These are phyloP conservation scores for Scyliorhinus canicula DNA, from an alignment of 2,797 vertebrate species.

Conservation along the genomic window DNA sequence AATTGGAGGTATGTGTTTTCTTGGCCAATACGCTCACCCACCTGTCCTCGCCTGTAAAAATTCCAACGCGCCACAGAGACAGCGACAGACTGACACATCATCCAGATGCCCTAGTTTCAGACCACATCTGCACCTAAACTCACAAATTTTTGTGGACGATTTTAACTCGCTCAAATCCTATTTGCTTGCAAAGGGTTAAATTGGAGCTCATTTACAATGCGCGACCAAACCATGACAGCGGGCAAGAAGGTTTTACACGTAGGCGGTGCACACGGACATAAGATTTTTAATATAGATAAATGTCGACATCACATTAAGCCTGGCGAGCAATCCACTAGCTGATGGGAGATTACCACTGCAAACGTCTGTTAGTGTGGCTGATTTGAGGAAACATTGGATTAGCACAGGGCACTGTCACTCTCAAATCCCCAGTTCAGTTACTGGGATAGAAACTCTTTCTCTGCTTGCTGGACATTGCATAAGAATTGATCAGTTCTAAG, in stretches of 20 bases:
- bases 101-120: too few species aligned
- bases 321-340: not conserved
- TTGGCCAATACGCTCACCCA: too few species aligned
- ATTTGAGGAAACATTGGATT: not conserved
- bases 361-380: not conserved
- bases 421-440: not conserved
- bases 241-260: not conserved
- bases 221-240: not conserved
- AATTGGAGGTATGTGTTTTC: too few species aligned
- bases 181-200: too few species aligned
- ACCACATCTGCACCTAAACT: too few species aligned
- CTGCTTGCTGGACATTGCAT: not conserved
- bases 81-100: too few species aligned
- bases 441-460: not conserved
- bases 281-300: not conserved
- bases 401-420: not conserved
- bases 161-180: too few species aligned
- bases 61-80: too few species aligned
- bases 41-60: too few species aligned
- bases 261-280: not conserved
- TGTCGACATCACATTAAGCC: not conserved
- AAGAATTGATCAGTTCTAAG: not conserved
- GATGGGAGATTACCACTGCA: not conserved
- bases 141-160: too few species aligned
- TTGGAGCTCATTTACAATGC: not conserved